Conservation (phyloP, 2,888 invertebrate species). For the Drosophila paramelanica region DNA sequence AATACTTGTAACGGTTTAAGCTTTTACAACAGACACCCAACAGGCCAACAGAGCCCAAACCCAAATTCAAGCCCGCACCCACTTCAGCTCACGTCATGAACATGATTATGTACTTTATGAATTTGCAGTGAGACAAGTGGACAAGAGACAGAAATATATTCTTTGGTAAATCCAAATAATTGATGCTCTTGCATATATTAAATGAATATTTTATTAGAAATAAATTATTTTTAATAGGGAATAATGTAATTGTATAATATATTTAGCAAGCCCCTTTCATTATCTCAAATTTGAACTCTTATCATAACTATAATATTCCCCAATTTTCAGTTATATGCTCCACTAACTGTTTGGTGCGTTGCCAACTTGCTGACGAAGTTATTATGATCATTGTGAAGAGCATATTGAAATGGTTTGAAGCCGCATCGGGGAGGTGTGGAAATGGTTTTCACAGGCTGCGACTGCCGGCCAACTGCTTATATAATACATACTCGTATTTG, state of each 20-base stretch:
- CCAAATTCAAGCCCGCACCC: constrained; percentile 21
- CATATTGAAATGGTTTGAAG: constrained; percentile 46
- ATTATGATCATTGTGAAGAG: constrained; percentile 17
- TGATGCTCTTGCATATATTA: constrained; percentile 18
- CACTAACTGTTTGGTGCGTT: neutral
- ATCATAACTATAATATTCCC: neutral
- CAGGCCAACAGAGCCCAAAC: constrained; percentile 11
- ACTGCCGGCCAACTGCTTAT: constrained; percentile 60
- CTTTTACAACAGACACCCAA: constrained; percentile 53
- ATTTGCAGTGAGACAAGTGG: constrained; percentile 62
- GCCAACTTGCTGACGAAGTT: constrained; percentile 14
- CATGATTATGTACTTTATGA: constrained; percentile 78
- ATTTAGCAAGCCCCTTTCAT: neutral
- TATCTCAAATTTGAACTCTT: neutral
- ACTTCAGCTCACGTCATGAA: constrained; percentile 67
- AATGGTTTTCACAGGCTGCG: constrained; percentile 53
- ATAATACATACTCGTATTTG: constrained; percentile 65
- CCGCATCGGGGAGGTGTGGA: constrained; percentile 27
- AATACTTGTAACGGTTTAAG: constrained; percentile 77
- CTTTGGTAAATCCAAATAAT: neutral
- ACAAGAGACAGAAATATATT: constrained; percentile 6
- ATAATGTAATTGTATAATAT: too few species aligned
- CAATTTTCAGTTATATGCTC: too few species aligned
- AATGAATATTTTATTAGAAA: too few species aligned
- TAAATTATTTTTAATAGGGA: too few species aligned